These are phyloP conservation scores for Oligia strigilis DNA, from an alignment of 2,888 invertebrate genomes.

Conservation along the genomic window DNA sequence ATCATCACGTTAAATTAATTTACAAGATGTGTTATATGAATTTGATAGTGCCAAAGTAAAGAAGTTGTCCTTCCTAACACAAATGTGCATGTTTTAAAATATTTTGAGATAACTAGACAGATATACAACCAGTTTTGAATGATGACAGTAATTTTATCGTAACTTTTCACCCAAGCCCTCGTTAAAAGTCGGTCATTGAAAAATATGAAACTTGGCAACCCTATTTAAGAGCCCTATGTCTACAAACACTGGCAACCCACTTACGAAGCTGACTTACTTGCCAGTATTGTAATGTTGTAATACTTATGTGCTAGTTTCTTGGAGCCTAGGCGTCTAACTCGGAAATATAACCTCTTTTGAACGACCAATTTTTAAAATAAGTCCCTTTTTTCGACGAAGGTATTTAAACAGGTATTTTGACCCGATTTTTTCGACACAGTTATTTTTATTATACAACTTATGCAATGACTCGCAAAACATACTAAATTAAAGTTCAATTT, in stretches of 20 bases:
- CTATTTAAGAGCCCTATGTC: constrained; percentile 50
- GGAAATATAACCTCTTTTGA: constrained; percentile 18
- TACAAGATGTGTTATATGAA: constrained; percentile 16
- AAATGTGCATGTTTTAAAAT: not conserved
- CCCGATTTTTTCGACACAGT: not conserved
- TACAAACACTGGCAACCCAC: constrained; percentile 57
- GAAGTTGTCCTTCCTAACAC: constrained; percentile 16
- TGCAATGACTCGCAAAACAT: not conserved
- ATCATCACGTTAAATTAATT: constrained; percentile 8
- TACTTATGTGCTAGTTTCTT: constrained; percentile 42
- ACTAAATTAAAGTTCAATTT: not conserved
- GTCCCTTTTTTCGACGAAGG: not conserved
- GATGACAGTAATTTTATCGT: not conserved
- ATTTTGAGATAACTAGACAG: not conserved
- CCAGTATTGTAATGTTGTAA: constrained; percentile 55
- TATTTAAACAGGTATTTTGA: not conserved
- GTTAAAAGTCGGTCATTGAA: constrained; percentile 14
- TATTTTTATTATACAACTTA: not conserved
- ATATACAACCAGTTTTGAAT: not conserved
- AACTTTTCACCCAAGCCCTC: not conserved
- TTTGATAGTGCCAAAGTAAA: constrained; percentile 2
- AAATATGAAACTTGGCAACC: constrained; percentile 49
- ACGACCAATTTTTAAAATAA: constrained; percentile 2
- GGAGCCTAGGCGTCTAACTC: constrained; percentile 13
- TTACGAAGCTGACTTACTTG: constrained; percentile 48